These are phyloP conservation scores for Aphelenchoides avenae DNA, from an alignment of 1,140 invertebrate genomes.

Conservation along the genomic window DNA sequence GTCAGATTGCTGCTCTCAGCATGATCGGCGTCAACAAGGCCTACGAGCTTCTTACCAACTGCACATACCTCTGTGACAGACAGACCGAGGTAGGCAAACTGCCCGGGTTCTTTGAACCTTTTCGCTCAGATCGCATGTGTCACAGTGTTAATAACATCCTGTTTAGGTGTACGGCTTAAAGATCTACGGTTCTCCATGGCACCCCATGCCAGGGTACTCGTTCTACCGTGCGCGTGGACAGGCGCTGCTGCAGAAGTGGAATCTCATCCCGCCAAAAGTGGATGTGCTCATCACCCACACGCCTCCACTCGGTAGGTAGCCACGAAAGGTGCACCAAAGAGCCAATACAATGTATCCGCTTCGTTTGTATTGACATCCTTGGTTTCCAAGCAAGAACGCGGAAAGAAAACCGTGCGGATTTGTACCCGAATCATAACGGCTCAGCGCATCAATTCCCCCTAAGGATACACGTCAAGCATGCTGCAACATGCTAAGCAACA, in stretches of 20 bases:
- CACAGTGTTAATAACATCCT: slow-evolving; percentile 11
- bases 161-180: slow-evolving; percentile 52
- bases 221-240: slow-evolving; percentile 64
- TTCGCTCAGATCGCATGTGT: slow-evolving; percentile 7
- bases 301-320: slow-evolving; percentile 64
- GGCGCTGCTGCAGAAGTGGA: slow-evolving; percentile 73
- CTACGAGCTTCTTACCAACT: slow-evolving; percentile 55
- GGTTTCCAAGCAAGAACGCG: too few relatives aligned
- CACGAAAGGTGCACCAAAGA: slow-evolving; percentile 68
- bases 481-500: too few relatives aligned
- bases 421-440: too few relatives aligned
- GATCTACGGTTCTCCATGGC: slow-evolving; percentile 62
- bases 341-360: too few relatives aligned
- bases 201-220: slow-evolving; percentile 62
- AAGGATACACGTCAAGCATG: too few relatives aligned
- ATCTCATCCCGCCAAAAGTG: slow-evolving; percentile 70
- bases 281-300: slow-evolving; percentile 75
- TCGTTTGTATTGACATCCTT: too few relatives aligned
- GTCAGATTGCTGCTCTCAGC: slow-evolving; percentile 44
- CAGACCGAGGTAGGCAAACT: slow-evolving; percentile 36
- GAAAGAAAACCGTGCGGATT: too few relatives aligned
- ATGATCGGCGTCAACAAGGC: slow-evolving; percentile 58
- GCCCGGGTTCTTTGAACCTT: slow-evolving; percentile 2
- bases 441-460: too few relatives aligned
- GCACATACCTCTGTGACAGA: slow-evolving; percentile 55